Evolutionary conservation across 2,888 invertebrate genomes (phyloP).

Genomic region (Diaphora mendica): DNA sequence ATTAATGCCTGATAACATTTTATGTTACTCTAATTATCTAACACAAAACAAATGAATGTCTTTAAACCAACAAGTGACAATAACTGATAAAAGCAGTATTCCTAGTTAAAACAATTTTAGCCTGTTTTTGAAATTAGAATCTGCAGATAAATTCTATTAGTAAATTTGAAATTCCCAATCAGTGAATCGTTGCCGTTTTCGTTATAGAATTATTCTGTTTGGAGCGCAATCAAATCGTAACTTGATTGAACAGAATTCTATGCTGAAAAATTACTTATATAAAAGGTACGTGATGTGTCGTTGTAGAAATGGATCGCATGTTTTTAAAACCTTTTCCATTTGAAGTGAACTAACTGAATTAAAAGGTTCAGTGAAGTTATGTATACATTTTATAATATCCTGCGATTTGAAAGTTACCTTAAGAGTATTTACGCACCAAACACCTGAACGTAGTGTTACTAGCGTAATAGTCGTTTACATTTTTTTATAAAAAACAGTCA

Average conservation of each 20-base stretch:
- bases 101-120: not conserved
- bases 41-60: not conserved
- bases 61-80: not conserved
- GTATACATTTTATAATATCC: not conserved
- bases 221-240: constrained; percentile 9
- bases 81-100: not conserved
- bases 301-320: not conserved
- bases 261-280: constrained; percentile 1
- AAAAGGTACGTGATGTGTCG: not conserved
- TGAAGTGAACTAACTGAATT: not conserved
- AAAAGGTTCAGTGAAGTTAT: not conserved
- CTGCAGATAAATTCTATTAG: constrained; percentile 3
- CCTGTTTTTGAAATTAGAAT: not conserved
- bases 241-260: constrained; percentile 3
- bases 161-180: constrained; percentile 15
- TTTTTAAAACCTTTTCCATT: not conserved
- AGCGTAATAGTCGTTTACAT: not conserved
- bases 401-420: not conserved
- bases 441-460: not conserved
- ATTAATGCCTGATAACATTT: no score
- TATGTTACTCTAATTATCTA: not conserved
- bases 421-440: not conserved
- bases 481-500: not conserved
- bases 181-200: constrained; percentile 5
- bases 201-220: constrained; percentile 12